Evolutionary conservation across 1,140 invertebrate species (phyloP).

Genomic region (Ridgeia piscesae): DNA sequence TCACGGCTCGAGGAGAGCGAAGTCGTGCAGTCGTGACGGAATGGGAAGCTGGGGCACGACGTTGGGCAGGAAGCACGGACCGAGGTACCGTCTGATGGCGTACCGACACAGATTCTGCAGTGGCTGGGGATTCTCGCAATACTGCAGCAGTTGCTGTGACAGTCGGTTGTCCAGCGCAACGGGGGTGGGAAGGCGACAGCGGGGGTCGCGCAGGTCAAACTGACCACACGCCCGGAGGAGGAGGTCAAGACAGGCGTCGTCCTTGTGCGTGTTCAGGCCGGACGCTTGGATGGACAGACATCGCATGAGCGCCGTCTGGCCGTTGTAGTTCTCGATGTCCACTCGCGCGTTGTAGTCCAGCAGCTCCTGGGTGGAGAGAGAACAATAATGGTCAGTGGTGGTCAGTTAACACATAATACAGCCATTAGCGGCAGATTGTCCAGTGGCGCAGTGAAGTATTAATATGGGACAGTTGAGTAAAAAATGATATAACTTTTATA

Average conservation of each 20-base stretch:
- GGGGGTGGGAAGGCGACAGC: conserved; percentile 35
- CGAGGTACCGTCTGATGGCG: conserved; percentile 39
- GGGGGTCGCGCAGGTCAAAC: conserved; percentile 41
- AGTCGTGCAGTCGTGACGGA: conserved; percentile 40
- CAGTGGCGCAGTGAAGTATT: too few species aligned
- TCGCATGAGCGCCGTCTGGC: conserved; percentile 18
- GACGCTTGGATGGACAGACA: neutral
- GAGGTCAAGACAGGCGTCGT: conserved; percentile 48
- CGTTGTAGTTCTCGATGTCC: conserved; percentile 34
- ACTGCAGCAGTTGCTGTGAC: conserved; percentile 37
- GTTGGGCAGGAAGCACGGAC: conserved; percentile 43
- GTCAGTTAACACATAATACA: neutral
- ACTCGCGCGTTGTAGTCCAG: conserved; percentile 11
- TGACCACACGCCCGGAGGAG: conserved; percentile 47
- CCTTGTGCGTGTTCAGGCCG: conserved; percentile 28
- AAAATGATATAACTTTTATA: too few species aligned
- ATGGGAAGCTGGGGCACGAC: conserved; percentile 42
- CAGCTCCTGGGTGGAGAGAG: neutral
- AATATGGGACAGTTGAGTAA: too few species aligned
- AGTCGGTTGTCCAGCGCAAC: conserved; percentile 43
- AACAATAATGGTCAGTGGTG: neutral
- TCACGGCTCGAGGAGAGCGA: conserved; percentile 34
- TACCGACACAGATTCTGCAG: conserved; percentile 40
- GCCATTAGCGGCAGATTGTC: too few species aligned
- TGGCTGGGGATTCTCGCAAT: conserved; percentile 38